Evolutionary conservation across 2,113 vertebrate species (phyloP).

Genomic region (Oreochromis spilurus): DNA sequence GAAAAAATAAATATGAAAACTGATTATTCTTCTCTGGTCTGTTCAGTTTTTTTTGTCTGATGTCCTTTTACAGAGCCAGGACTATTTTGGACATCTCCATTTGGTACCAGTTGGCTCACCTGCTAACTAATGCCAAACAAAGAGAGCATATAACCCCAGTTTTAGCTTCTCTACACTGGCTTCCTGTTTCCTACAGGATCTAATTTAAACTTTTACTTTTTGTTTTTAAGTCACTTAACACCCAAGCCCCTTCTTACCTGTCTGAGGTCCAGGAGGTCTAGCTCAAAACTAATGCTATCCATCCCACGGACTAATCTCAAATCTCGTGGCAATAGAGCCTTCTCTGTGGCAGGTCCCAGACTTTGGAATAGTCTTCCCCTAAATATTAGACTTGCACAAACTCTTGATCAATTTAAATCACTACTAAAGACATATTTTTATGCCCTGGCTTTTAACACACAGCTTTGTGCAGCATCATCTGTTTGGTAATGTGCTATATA

Average conservation of each 20-base stretch:
- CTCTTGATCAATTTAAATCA: not conserved
- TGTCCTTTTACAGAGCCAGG: not conserved
- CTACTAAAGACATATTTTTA: not conserved
- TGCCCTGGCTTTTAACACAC: not conserved
- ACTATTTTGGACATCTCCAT: not conserved
- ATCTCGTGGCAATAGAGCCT: not conserved
- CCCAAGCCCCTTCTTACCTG: not conserved
- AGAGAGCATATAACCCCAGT: not conserved
- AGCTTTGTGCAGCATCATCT: not conserved
- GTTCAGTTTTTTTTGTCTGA: not conserved
- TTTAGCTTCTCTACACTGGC: not conserved
- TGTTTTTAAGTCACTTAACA: not conserved
- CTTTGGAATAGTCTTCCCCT: not conserved
- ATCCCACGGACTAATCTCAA: not conserved
- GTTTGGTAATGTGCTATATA: not conserved
- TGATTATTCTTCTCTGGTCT: not conserved
- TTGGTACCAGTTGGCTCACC: not conserved
- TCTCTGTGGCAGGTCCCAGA: not conserved
- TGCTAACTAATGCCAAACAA: not conserved
- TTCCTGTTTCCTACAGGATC: not conserved
- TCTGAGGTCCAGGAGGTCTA: not conserved
- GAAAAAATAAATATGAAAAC: not conserved
- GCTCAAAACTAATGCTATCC: not conserved
- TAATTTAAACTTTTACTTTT: not conserved
- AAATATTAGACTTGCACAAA: not conserved